Evolutionary conservation across 2,888 invertebrate genomes (phyloP), one percentile per base, ranked within the genome.

Genomic region (Lycocerus yunnanus): DNA sequence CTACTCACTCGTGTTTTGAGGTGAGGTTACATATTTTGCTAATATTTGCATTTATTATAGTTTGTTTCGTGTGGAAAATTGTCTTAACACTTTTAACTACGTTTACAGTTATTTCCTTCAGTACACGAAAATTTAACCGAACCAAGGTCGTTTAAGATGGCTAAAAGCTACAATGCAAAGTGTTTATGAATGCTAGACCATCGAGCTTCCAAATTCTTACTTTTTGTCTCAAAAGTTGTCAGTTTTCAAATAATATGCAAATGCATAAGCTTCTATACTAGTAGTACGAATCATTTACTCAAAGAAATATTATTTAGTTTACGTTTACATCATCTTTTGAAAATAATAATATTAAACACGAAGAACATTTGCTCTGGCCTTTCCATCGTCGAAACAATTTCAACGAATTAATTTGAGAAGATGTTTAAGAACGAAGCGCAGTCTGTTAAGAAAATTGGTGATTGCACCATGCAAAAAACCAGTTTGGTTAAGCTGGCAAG

Each of bases 401-500:
- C 27, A 11, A 27, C 27, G 27, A 27, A 43, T 43, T 43, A 43
- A 43, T 43, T 43, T n/a, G 43, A 43, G 4, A n/a, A 43, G 43
- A 43, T 43, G 13, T 43, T 43, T 43, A 43, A 43, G n/a, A 43
- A 43, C 43, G n/a, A 43, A 43, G 43, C 43, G n/a, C 43, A 43
- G 43, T 43, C 43, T 43, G 43, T 43, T 43, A 43, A n/a, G 43
- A 43, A 43, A 43, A 43, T 43, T 43, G 43, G 43, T n/a, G 43
- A 43, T 63, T 18, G 61, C 20, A 63, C 61, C 61, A 18, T 18
- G 61, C 18, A 63, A 63, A 63, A 18, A 63, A 71, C 71, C 71
- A 73, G 60, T 65, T 74, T 71, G 16, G 67, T 71, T 69, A 16
- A 75, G 69, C 59, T 72, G 75, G 69, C 71, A 69, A 72, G 71